Evolutionary conservation across 2,888 invertebrate genomes (phyloP).

Genomic region (Oegoconia quadripuncta): DNA sequence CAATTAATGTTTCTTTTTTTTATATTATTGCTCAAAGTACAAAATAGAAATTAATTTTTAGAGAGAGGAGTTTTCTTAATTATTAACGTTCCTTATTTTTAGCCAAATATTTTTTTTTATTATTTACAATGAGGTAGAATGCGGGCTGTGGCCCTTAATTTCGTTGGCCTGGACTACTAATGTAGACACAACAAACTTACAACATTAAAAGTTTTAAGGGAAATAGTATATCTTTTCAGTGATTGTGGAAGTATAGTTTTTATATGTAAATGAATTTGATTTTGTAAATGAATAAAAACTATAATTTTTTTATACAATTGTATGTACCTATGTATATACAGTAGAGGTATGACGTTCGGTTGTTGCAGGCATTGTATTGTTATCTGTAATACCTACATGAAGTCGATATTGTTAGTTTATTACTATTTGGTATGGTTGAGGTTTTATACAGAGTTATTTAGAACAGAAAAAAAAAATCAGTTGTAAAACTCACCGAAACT

Average conservation of each 20-base stretch:
- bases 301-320: neutral
- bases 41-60: constrained; percentile 41
- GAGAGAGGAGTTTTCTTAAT: too few species aligned
- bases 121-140: constrained; percentile 78
- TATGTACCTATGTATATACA: neutral
- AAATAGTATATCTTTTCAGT: too few species aligned
- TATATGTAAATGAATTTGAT: too few species aligned
- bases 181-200: neutral
- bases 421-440: constrained; percentile 70
- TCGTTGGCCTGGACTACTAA: constrained; percentile 52
- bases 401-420: constrained; percentile 17
- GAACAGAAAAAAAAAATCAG: constrained; percentile 22
- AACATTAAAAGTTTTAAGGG: neutral
- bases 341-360: too few species aligned
- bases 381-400: too few species aligned
- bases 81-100: constrained; percentile 58
- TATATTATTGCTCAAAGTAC: constrained; percentile 63
- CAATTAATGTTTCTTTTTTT: constrained; percentile 27
- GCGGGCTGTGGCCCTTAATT: constrained; percentile 58
- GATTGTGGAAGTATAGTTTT: too few species aligned
- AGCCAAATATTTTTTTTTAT: constrained; percentile 58
- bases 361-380: too few species aligned
- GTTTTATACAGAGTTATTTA: constrained; percentile 76
- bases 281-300: neutral
- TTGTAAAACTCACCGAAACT: constrained; percentile 13